Base-by-base conservation (phyloP, 2,888 invertebrate genomes). In the Eilema depressum region DNA sequence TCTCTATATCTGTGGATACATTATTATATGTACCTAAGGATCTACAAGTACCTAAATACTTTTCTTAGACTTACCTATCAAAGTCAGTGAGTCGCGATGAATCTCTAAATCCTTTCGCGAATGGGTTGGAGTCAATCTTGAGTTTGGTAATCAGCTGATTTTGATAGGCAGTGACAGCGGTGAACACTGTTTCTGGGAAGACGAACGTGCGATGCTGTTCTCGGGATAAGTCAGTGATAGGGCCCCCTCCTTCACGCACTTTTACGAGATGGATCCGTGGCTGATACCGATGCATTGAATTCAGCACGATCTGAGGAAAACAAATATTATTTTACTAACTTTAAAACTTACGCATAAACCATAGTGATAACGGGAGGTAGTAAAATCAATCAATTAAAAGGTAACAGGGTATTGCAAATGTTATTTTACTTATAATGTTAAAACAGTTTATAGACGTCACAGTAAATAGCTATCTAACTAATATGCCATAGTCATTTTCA, bases 211-310 rank as follows among this genome's bases (percentile, higher is more conserved):
- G 97, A 94, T 98, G 98, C 91, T 99, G 98, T 91, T 99, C 98
- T 76, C 97, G 96, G 83, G 98, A 97, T 79, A 99, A 96, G 91
- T 98, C 98, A 73, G 97, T 97, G 85, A 98, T 97, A 77, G 97
- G 97, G 82, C 98, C 97, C 0, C 91, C 88, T 2, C 95, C 95
- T 41, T 95, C 95, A 0, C 95, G 89, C 23, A 95, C 88, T 88
- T 98, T 98, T 75, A 99, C 98, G 85, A 99, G 96, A 95, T 99
- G 99, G 89, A 99, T 98, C 79, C 99, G 96, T 0, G 99, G 99
- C 93, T 99, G 99, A 92, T 99, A 99, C 88, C 99, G 98, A 95
- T 99, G 99, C 99, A 99, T 99, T 26, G 99, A 99, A 94, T 99
- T 99, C 76, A 99, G 96, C 71, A 99, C 99, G 87, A 99, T 98